A percentile compares a stretch with the other conserved stretches of the same genome.
phyloP scores from a whole-genome alignment of 2,113 vertebrate genomes.

The Bos javanicus region DNA sequence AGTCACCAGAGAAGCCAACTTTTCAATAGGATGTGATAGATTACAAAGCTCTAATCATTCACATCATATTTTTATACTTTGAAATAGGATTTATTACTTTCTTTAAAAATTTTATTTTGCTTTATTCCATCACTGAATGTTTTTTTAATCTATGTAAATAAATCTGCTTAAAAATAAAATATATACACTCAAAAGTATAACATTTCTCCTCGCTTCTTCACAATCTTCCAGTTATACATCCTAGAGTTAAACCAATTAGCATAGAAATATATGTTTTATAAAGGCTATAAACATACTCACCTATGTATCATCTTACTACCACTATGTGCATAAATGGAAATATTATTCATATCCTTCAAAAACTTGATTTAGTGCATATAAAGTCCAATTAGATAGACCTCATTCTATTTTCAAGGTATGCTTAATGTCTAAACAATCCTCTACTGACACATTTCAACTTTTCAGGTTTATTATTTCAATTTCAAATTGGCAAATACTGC shows the following conservation, averaged over 20 bases:
- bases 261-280: not conserved
- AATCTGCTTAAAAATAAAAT: not conserved
- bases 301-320: not conserved
- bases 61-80: not conserved
- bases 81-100: not conserved
- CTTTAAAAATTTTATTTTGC: not conserved
- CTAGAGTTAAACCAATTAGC: not conserved
- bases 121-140: not conserved
- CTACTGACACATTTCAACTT: not conserved
- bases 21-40: not conserved
- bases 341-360: not conserved
- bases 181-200: not conserved
- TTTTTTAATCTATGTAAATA: not conserved
- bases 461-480: not conserved
- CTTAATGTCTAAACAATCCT: not conserved
- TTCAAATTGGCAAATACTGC: not conserved
- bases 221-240: not conserved
- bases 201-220: not conserved
- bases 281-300: not conserved
- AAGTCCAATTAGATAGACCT: not conserved
- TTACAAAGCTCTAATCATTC: not conserved
- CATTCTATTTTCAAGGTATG: not conserved
- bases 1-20: not conserved
- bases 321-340: not conserved
- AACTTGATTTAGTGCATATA: not conserved